Percentiles rank a stretch among this genome's conserved stretches.
Evolutionary conservation across 2,113 vertebrate species (phyloP).

Genomic region (Galbula dea): DNA sequence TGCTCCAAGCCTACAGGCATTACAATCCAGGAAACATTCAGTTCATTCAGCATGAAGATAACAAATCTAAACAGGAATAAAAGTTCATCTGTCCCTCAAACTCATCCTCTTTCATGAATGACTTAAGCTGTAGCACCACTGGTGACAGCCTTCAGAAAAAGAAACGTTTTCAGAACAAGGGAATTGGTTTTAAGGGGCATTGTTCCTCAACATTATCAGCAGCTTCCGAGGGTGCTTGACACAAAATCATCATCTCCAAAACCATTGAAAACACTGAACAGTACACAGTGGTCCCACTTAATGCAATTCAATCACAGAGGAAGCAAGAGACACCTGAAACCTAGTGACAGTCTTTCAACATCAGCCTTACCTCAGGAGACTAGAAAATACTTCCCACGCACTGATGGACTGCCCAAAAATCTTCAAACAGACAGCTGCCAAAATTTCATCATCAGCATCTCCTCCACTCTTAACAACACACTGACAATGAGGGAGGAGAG

Average conservation of each 20-base stretch:
- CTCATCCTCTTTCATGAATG: neutral
- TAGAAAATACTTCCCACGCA: neutral
- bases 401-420: rapidly evolving
- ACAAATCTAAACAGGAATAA: neutral
- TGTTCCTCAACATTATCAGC: neutral
- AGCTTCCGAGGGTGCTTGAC: too few species aligned
- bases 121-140: neutral
- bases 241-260: too few species aligned
- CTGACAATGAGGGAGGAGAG: neutral
- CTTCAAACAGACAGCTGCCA: neutral
- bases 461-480: neutral
- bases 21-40: neutral
- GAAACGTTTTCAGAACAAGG: neutral
- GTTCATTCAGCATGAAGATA: neutral
- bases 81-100: neutral
- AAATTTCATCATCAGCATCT: neutral
- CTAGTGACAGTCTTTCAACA: rapidly evolving
- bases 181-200: neutral
- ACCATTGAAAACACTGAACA: too few species aligned
- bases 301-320: too few species aligned
- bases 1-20: neutral
- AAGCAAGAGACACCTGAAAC: too few species aligned
- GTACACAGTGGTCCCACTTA: too few species aligned
- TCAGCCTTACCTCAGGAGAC: neutral
- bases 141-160: neutral